These are phyloP conservation scores for Anthophora plumipes DNA, from an alignment of 2,888 invertebrate genomes.

Conservation along the genomic window DNA sequence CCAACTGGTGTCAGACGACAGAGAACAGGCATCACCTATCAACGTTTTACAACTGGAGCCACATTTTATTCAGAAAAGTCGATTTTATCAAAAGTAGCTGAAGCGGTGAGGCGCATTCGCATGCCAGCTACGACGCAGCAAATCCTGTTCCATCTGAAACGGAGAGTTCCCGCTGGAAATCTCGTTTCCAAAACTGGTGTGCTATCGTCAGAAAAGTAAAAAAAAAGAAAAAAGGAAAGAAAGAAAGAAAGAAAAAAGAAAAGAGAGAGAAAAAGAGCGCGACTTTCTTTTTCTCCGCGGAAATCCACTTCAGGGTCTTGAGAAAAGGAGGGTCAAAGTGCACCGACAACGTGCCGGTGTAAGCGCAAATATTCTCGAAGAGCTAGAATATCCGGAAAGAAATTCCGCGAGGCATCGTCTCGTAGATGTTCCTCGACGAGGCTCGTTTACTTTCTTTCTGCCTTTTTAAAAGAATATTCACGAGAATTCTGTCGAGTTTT, in stretches of 20 bases:
- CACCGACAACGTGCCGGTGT: conserved; percentile 28
- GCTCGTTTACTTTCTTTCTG: background rate
- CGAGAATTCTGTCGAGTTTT: background rate
- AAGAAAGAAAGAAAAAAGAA: background rate
- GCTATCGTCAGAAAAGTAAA: conserved; percentile 8
- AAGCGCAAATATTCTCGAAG: conserved; percentile 28
- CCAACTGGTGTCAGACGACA: too few species aligned
- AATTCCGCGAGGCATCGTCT: background rate
- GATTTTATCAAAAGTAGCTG: background rate
- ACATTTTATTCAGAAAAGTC: background rate
- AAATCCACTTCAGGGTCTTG: conserved; percentile 32
- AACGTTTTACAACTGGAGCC: background rate
- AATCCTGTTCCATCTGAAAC: conserved; percentile 30
- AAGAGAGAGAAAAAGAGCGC: background rate
- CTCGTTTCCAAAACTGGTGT: conserved; percentile 43
- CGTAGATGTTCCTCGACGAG: background rate
- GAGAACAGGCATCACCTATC: too few species aligned
- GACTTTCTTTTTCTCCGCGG: background rate
- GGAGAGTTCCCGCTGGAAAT: conserved; percentile 31
- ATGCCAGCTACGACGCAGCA: conserved; percentile 19
- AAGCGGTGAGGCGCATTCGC: conserved; percentile 20
- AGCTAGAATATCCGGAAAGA: conserved; percentile 3
- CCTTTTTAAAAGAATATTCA: background rate
- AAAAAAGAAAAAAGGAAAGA: too few species aligned
- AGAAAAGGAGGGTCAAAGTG: conserved; percentile 34